A percentile compares a stretch with the other conserved stretches of the same genome.
phyloP scores from a whole-genome alignment of 2,113 vertebrate genomes.

The Paraplagusia blochii region DNA sequence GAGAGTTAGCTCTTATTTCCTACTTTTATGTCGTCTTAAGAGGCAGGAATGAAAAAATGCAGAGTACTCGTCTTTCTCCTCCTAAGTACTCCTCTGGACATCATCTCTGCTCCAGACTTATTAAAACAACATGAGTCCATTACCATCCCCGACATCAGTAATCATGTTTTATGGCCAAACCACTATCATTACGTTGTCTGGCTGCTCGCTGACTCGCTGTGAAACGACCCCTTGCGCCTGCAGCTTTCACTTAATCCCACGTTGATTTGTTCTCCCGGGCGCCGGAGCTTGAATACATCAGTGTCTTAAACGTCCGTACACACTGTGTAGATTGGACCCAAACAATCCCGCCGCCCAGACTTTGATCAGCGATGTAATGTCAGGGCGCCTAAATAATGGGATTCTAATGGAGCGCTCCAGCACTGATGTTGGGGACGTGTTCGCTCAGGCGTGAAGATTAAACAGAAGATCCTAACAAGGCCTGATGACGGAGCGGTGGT shows the following conservation, averaged over 20 bases:
- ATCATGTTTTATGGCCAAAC: slow-evolving; percentile 59
- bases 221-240: slow-evolving; percentile 19
- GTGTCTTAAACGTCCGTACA: slow-evolving; percentile 56
- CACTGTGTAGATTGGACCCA: slow-evolving; percentile 46
- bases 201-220: slow-evolving; percentile 33
- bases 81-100: slow-evolving; percentile 50
- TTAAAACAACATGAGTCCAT: slow-evolving; percentile 62
- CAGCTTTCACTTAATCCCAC: slow-evolving; percentile 51
- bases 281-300: slow-evolving; percentile 46
- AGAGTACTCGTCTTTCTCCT: slow-evolving; percentile 9
- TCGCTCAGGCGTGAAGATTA: slow-evolving; percentile 45
- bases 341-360: slow-evolving; percentile 43
- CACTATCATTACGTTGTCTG: slow-evolving; percentile 62
- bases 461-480: slow-evolving; percentile 28
- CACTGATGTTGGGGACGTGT: slow-evolving; percentile 45
- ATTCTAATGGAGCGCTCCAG: slow-evolving; percentile 54
- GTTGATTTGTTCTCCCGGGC: slow-evolving; percentile 60
- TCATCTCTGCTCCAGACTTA: slow-evolving; percentile 31
- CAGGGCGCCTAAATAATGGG: slow-evolving; percentile 63
- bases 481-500: slow-evolving; percentile 28
- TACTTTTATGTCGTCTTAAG: slow-evolving; percentile 19
- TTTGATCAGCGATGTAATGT: slow-evolving; percentile 66
- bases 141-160: slow-evolving; percentile 49
- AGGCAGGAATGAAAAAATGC: background rate
- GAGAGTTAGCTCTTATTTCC: slow-evolving; percentile 23